These are phyloP conservation scores for Rostratula benghalensis DNA, from an alignment of 2,113 vertebrate species.

Conservation along the genomic window DNA sequence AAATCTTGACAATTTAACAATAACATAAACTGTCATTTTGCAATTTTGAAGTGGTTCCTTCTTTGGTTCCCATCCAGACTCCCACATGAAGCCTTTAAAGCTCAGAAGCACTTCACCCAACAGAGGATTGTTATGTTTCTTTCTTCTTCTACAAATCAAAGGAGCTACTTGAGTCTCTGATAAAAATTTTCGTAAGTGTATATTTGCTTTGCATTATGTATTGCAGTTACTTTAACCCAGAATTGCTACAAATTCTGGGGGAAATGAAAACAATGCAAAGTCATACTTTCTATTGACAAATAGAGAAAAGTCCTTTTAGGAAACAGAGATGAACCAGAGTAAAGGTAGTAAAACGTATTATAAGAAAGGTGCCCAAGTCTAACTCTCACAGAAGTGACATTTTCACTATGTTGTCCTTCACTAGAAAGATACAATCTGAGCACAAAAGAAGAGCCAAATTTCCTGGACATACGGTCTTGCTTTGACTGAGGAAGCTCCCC, in stretches of 20 bases:
- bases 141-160: conserved; percentile 27
- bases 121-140: not conserved
- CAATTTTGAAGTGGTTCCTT: conserved; percentile 32
- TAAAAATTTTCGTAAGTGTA: not conserved
- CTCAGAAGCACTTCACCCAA: not conserved
- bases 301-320: not conserved
- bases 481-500: not conserved
- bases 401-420: not conserved
- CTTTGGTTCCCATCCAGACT: conserved; percentile 9
- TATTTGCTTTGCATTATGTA: not conserved
- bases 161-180: not conserved
- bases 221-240: not conserved
- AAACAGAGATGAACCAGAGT: not conserved
- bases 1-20: conserved; percentile 31
- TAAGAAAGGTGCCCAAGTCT: not conserved
- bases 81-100: conserved; percentile 3
- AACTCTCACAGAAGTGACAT: not conserved
- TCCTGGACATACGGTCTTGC: not conserved
- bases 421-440: not conserved
- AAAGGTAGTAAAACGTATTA: not conserved
- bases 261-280: not conserved
- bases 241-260: not conserved
- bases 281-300: not conserved
- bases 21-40: conserved; percentile 27
- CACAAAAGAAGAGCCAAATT: not conserved